These are phyloP conservation scores for Gnathonemus longibarbis DNA, from an alignment of 2,113 vertebrate species.

Conservation along the genomic window DNA sequence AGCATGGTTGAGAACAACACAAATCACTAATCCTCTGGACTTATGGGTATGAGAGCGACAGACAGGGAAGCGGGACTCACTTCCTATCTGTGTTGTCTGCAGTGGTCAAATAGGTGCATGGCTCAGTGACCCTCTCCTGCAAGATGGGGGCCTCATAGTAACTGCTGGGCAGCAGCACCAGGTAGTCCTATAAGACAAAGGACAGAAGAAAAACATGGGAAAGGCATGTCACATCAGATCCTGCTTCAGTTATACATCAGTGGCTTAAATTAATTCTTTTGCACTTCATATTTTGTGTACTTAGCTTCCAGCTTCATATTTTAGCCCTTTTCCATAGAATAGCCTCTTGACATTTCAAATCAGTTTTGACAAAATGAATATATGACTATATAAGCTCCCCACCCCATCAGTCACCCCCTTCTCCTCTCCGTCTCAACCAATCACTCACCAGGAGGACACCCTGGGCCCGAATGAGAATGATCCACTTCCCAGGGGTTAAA, in stretches of 20 bases:
- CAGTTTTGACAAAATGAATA: not conserved
- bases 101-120: constrained; percentile 57
- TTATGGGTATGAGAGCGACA: not conserved
- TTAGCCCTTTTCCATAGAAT: not conserved
- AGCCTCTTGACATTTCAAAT: not conserved
- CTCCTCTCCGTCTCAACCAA: not conserved
- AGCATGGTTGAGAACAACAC: not conserved
- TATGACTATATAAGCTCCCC: not conserved
- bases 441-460: constrained; percentile 81
- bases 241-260: not conserved
- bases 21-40: not conserved
- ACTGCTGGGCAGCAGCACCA: constrained; percentile 81
- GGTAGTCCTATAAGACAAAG: constrained; percentile 70
- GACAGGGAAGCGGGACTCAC: constrained; percentile 51
- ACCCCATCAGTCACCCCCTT: not conserved
- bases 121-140: constrained; percentile 69
- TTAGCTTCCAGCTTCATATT: not conserved
- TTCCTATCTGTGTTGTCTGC: constrained; percentile 48
- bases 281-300: not conserved
- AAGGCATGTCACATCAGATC: not conserved
- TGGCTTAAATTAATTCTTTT: not conserved
- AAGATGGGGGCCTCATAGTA: constrained; percentile 81
- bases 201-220: not conserved
- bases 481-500: constrained; percentile 72
- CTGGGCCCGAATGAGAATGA: constrained; percentile 70